phyloP scores from a whole-genome alignment of 2,113 vertebrate genomes.

The Odocoileus virginianus region DNA sequence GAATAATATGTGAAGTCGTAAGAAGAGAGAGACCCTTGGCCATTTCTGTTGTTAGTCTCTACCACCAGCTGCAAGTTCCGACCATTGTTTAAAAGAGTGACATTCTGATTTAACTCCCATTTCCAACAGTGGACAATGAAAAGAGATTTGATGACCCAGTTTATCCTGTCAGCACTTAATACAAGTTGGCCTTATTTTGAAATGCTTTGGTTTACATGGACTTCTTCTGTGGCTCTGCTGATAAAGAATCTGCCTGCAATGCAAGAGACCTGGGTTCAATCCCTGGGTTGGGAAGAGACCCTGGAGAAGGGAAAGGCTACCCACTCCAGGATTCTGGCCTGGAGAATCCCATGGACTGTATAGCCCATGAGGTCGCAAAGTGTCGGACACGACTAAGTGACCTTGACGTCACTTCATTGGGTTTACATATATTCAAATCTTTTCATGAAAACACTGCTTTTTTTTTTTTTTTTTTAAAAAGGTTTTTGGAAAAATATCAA shows the following conservation, averaged over 20 bases:
- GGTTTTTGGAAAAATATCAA: too few relatives aligned
- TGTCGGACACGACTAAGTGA: fast-evolving
- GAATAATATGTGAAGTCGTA: background rate
- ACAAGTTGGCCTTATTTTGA: background rate
- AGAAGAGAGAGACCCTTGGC: background rate
- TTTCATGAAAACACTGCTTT: background rate
- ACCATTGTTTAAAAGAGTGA: background rate
- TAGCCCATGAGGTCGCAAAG: fast-evolving
- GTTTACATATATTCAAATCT: background rate
- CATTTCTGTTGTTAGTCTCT: background rate
- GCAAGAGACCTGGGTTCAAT: background rate
- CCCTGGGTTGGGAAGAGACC: background rate
- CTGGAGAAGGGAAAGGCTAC: background rate
- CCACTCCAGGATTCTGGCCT: background rate
- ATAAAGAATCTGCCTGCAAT: background rate
- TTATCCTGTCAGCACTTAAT: background rate
- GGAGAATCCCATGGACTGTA: background rate
- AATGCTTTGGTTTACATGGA: background rate
- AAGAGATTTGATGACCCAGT: background rate
- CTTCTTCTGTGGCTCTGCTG: background rate
- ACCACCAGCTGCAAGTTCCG: fast-evolving
- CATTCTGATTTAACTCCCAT: background rate
- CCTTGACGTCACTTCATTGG: too few relatives aligned
- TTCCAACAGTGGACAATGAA: too few relatives aligned
- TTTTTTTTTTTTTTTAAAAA: too few relatives aligned